These are phyloP conservation scores for Crossocerus cetratus DNA, from an alignment of 2,888 invertebrate genomes.

Conservation along the genomic window DNA sequence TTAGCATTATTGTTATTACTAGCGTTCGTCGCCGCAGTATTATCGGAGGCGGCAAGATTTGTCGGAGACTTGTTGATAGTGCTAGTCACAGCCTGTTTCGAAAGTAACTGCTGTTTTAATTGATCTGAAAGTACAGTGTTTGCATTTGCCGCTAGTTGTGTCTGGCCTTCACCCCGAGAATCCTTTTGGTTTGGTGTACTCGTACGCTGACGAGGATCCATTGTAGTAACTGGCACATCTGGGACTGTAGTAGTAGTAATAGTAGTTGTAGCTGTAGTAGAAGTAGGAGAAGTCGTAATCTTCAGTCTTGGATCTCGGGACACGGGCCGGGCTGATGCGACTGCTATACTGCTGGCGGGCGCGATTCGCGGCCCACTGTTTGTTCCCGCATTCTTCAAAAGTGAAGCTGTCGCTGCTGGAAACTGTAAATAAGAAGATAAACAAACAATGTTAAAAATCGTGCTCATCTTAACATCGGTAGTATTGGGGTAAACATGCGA, in stretches of 20 bases:
- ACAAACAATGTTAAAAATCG: slow-evolving; percentile 16
- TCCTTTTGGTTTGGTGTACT: slow-evolving; percentile 56
- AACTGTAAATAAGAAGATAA: slow-evolving; percentile 58
- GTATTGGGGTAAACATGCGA: neutral
- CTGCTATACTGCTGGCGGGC: slow-evolving; percentile 79
- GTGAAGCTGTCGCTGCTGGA: slow-evolving; percentile 67
- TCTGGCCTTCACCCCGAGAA: slow-evolving; percentile 58
- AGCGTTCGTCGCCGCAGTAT: slow-evolving; percentile 66
- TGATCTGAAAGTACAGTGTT: slow-evolving; percentile 73
- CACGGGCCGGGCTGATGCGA: slow-evolving; percentile 77
- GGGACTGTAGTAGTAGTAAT: slow-evolving; percentile 48
- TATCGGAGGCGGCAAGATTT: slow-evolving; percentile 65
- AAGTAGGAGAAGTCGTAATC: neutral
- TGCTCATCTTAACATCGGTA: neutral
- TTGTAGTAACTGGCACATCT: slow-evolving; percentile 57
- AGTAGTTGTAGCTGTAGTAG: neutral
- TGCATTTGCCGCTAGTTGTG: slow-evolving; percentile 62
- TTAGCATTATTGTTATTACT: slow-evolving; percentile 72
- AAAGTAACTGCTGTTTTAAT: slow-evolving; percentile 72
- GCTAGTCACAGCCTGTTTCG: slow-evolving; percentile 71
- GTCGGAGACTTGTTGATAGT: slow-evolving; percentile 69
- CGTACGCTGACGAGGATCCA: slow-evolving; percentile 65
- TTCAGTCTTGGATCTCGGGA: slow-evolving; percentile 74
- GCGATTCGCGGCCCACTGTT: slow-evolving; percentile 78
- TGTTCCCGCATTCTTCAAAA: slow-evolving; percentile 67